Percentiles rank a stretch among this genome's conserved stretches.
Evolutionary conservation across 2,113 vertebrate genomes (phyloP).

Genomic region (Nesoenas mayeri): DNA sequence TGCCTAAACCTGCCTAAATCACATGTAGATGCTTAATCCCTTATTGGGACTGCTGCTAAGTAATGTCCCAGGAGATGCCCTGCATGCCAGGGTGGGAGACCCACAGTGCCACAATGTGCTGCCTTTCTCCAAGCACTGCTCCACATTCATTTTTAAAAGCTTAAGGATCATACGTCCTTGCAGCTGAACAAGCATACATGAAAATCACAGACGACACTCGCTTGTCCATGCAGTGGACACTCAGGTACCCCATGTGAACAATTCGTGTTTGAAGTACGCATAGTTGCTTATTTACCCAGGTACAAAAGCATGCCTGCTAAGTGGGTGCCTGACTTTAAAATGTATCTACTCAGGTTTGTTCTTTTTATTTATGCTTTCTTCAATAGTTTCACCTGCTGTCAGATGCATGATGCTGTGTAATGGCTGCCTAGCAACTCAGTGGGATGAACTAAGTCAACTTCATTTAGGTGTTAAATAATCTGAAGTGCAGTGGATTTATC

Average conservation of each 20-base stretch:
- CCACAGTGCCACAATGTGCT: neutral
- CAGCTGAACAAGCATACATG: neutral
- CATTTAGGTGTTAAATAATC: conserved; percentile 30
- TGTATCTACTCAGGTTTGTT: neutral
- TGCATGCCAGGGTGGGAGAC: neutral
- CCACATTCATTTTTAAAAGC: neutral
- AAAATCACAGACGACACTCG: neutral
- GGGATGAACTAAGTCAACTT: conserved; percentile 6
- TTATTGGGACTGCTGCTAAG: neutral
- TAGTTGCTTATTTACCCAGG: neutral
- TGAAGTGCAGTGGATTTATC: neutral
- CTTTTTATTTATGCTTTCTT: neutral
- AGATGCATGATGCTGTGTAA: neutral
- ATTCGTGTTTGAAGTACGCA: accelerated
- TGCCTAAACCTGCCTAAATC: neutral
- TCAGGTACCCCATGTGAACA: neutral
- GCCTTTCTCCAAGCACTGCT: neutral
- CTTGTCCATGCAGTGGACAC: neutral
- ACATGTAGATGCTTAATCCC: neutral
- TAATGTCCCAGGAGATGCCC: neutral
- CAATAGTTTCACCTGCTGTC: neutral
- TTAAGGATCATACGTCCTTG: neutral
- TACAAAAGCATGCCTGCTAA: neutral
- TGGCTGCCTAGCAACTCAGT: conserved; percentile 57
- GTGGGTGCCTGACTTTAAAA: neutral